Percentiles rank a stretch among this genome's conserved stretches.
Evolutionary conservation across 2,113 vertebrate species (phyloP).

Genomic region (Grus americana): DNA sequence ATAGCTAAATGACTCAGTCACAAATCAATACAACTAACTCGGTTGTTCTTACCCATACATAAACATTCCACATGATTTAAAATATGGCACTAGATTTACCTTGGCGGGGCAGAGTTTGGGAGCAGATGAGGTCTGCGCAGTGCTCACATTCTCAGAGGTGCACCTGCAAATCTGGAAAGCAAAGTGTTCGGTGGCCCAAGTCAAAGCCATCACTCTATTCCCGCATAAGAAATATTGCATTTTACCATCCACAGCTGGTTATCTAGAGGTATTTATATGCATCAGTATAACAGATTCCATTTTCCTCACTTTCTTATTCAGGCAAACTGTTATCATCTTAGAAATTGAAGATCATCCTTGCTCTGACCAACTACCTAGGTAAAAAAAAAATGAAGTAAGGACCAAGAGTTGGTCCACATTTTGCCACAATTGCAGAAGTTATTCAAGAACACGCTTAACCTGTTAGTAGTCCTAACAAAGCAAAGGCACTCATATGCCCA

Average conservation of each 20-base stretch:
- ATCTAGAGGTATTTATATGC: neutral
- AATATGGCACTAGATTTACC: neutral
- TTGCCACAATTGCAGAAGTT: neutral
- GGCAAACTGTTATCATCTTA: neutral
- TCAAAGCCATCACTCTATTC: neutral
- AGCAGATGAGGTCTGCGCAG: rapidly evolving
- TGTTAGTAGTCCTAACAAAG: neutral
- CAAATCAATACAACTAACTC: neutral
- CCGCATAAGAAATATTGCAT: neutral
- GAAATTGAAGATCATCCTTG: neutral
- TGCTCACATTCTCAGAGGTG: neutral
- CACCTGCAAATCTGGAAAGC: neutral
- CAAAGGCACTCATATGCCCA: neutral
- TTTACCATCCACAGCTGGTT: neutral
- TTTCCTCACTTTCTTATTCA: neutral
- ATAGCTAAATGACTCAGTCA: neutral
- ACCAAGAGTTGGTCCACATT: neutral
- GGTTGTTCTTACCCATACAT: neutral
- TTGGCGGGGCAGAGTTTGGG: neutral
- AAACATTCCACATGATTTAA: neutral
- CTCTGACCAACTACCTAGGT: neutral
- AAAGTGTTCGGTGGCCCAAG: neutral
- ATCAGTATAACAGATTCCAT: neutral
- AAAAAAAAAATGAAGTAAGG: neutral
- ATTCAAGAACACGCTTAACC: neutral